Percentiles rank a stretch among this genome's conserved stretches.
These are phyloP conservation scores for Stegophylla sp. DNA, from an alignment of 2,888 invertebrate genomes.

Conservation along the genomic window DNA sequence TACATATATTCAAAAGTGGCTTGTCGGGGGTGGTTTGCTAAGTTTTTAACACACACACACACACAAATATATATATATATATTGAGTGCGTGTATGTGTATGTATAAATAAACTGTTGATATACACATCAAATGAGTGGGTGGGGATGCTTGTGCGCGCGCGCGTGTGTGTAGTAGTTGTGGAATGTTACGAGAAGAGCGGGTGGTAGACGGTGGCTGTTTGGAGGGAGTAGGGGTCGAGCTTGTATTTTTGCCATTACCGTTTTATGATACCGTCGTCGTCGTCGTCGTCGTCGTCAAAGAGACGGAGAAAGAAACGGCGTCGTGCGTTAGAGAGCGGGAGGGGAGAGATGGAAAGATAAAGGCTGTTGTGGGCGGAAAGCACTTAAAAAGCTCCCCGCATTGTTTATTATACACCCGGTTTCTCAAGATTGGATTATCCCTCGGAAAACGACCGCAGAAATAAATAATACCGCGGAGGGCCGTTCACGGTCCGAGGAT, in stretches of 20 bases:
- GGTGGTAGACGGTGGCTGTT: background rate
- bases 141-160: background rate
- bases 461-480: constrained; percentile 48
- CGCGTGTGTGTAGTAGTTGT: background rate
- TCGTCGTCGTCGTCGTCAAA: no score
- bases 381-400: constrained; percentile 59
- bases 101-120: constrained; percentile 52
- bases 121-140: constrained; percentile 32
- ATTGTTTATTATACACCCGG: constrained; percentile 58
- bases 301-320: constrained; percentile 44
- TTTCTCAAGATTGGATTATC: constrained; percentile 59
- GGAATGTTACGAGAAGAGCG: background rate
- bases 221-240: background rate
- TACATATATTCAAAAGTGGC: constrained; percentile 17
- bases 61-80: background rate
- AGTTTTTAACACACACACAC: constrained; percentile 8
- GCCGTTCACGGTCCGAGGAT: constrained; percentile 59
- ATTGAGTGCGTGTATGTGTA: background rate
- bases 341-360: constrained; percentile 34
- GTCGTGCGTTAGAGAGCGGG: background rate
- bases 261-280: constrained; percentile 38
- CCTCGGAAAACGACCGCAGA: constrained; percentile 56
- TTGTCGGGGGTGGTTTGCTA: background rate
- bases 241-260: constrained; percentile 49
- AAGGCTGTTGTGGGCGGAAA: constrained; percentile 57